Evolutionary conservation across 2,888 invertebrate genomes (phyloP).

Genomic region (Cinara cedri): DNA sequence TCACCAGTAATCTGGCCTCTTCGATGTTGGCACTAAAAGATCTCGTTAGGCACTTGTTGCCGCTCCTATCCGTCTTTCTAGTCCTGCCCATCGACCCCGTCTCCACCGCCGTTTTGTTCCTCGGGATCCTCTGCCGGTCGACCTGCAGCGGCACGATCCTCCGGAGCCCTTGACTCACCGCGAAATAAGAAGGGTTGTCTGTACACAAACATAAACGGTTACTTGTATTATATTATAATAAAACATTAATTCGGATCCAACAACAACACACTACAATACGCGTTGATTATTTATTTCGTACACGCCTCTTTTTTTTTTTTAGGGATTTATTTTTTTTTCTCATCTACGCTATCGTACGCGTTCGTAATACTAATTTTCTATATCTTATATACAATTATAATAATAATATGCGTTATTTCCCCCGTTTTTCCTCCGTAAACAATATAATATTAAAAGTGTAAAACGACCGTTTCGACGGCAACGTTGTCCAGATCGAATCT

Average conservation of each 20-base stretch:
- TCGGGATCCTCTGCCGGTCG: constrained; percentile 61
- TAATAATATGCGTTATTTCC: neutral
- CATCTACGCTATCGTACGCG: neutral
- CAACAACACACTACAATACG: constrained; percentile 31
- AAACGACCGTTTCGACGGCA: too few species aligned
- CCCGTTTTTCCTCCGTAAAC: constrained; percentile 8
- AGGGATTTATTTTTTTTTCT: constrained; percentile 5
- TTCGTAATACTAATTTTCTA: constrained; percentile 37
- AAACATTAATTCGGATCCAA: too few species aligned
- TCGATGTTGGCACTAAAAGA: constrained; percentile 73
- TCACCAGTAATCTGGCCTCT: constrained; percentile 71
- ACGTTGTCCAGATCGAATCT: constrained; percentile 55
- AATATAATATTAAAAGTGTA: neutral
- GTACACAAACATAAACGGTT: constrained; percentile 58
- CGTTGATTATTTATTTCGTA: constrained; percentile 50
- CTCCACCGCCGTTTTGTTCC: constrained; percentile 60
- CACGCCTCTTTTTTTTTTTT: constrained; percentile 31
- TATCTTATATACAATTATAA: too few species aligned
- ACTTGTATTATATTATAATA: neutral
- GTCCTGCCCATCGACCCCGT: constrained; percentile 60
- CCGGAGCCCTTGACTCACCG: constrained; percentile 66
- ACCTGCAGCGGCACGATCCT: constrained; percentile 61
- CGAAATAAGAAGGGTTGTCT: constrained; percentile 81
- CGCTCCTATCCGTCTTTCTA: constrained; percentile 57
- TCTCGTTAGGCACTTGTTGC: constrained; percentile 66